Percentiles rank a stretch among this genome's conserved stretches.
Conservation (phyloP, 35 echinoderm and acorn worm genomes). For the Diadema setosum region DNA sequence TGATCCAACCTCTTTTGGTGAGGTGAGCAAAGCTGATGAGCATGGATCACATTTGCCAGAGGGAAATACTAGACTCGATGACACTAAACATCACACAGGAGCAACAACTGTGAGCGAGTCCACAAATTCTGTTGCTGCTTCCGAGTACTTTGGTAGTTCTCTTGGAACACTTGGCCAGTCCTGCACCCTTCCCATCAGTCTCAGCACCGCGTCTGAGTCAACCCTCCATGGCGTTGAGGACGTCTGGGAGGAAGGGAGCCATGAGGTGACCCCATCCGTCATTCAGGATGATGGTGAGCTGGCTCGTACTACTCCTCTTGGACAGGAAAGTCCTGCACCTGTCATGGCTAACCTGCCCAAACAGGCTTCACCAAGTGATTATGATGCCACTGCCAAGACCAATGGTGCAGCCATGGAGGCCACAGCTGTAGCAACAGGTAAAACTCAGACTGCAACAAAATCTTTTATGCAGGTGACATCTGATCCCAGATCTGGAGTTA, state of each 20-base stretch:
- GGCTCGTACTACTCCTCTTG: conserved; percentile 40
- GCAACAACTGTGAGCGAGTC: not conserved
- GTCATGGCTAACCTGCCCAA: not conserved
- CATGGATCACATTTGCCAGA: not conserved
- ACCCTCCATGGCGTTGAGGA: conserved; percentile 84
- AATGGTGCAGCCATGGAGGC: no score
- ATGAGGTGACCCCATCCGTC: not conserved
- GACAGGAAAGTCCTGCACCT: conserved; percentile 53
- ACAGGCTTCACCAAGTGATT: no score
- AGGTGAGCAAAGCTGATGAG: not conserved
- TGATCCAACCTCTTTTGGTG: not conserved
- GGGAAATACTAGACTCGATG: not conserved
- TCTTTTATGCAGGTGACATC: no score
- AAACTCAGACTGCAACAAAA: no score
- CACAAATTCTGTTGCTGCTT: not conserved
- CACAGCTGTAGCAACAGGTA: no score
- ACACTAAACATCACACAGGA: not conserved
- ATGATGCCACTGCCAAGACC: no score
- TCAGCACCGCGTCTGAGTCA: conserved; percentile 61
- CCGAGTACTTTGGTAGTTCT: not conserved
- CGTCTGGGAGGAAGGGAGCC: conserved; percentile 26
- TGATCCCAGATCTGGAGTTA: not conserved
- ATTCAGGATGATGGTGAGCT: not conserved
- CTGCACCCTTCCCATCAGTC: conserved; percentile 74
- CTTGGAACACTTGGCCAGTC: conserved; percentile 69